Evolutionary conservation across 1,140 invertebrate species (phyloP).

Genomic region (Lepidurus couesii): DNA sequence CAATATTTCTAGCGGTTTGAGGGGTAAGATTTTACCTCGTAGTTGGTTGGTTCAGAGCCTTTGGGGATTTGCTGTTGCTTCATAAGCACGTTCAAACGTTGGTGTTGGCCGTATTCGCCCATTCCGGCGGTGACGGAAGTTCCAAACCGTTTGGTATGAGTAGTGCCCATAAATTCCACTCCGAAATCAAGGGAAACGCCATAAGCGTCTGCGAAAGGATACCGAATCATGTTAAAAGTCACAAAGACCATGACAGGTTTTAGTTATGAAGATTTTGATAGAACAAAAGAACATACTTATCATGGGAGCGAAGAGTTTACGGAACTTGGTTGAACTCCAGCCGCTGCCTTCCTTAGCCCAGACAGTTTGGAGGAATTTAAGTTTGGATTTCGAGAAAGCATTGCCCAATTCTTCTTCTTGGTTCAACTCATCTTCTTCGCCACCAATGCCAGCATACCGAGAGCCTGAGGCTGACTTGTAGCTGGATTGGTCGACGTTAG

Average conservation of each 20-base stretch:
- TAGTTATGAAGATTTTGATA: not conserved
- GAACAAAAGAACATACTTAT: not conserved
- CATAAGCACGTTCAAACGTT: slow-evolving; percentile 23
- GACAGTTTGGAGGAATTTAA: not conserved
- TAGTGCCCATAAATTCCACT: slow-evolving; percentile 24
- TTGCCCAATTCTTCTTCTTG: not conserved
- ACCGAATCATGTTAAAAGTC: not conserved
- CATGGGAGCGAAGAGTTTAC: not conserved
- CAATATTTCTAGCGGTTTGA: not conserved
- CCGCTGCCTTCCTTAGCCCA: not conserved
- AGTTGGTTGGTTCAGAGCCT: not conserved
- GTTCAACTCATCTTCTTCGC: not conserved
- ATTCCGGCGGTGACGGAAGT: slow-evolving; percentile 24
- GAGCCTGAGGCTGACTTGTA: not conserved
- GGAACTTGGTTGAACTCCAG: not conserved
- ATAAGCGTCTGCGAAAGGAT: not conserved
- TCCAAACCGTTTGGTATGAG: slow-evolving; percentile 22
- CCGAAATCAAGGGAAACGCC: slow-evolving; percentile 27
- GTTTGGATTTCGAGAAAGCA: not conserved
- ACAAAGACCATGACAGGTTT: too few relatives aligned
- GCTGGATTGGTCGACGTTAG: not conserved
- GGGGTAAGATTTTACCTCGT: not conserved
- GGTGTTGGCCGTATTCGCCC: slow-evolving; percentile 23
- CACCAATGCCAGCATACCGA: not conserved
- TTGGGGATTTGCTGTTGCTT: not conserved